Evolutionary conservation across 2,888 invertebrate species (phyloP), one percentile per base, ranked within the genome.

Genomic region (Nomada ferruginata): DNA sequence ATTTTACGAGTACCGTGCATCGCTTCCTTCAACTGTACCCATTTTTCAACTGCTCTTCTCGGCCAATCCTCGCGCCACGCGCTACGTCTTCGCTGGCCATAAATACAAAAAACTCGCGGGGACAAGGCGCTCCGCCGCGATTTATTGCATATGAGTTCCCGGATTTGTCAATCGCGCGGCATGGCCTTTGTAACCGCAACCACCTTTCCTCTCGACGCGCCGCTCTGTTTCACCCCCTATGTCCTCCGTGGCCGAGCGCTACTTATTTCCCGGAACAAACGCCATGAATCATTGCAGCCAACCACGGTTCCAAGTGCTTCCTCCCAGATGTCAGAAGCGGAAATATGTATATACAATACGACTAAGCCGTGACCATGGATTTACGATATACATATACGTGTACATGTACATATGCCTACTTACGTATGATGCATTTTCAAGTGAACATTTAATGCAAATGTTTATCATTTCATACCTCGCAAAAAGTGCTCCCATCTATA

Each of bases 101-200:
- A 91, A 91, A 92, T 91, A 91, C 87, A 84, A 87, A 90, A 90
- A 90, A 89, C 85, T 84, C 84, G 71, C 79, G 81, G 82, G 84
- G 87, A 86, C 89, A 83, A 20, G 78, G 70, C 78, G 84, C 83
- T 60, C 66, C 61, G 10, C 47, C 69, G 74, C 86, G 91, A 93
- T 93, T 93, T 93, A 93, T 93, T 93, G 92, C 92, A 92, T 92
- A 93, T 93, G 92, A 93, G 92, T 92, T 92, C 87, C 85, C 88
- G 90, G 91, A 92, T 93, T 93, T 93, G 93, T 92, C 93, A 93
- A 92, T 92, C 90, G 90, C 50, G 64, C 60, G 29, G 61, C 73
- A 52, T 59, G 52, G 15, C 65, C 42, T 66, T 59, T 42, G 78
- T 61, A 75, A 76, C 86, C 84, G 66, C 77, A 50, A 36, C 50